Evolutionary conservation across 1,140 invertebrate species (phyloP).

Genomic region (Cecropterus lyciades): DNA sequence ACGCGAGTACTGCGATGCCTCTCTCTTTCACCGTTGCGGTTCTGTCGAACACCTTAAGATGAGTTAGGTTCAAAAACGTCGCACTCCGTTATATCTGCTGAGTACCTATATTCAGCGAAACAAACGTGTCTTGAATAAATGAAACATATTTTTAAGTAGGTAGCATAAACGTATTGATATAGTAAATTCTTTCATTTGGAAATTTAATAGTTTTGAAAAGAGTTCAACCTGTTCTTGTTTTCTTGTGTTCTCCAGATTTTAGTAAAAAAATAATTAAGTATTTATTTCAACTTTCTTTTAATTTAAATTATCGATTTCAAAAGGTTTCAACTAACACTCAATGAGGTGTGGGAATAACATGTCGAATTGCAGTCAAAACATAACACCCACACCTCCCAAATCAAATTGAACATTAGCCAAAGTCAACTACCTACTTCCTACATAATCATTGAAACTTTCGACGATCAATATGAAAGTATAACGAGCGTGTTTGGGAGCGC

Average conservation of each 20-base stretch:
- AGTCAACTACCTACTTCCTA: conserved; percentile 51
- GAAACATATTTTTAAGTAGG: no score
- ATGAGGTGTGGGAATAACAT: conserved; percentile 7
- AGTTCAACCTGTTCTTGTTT: no score
- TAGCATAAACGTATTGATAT: no score
- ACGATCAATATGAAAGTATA: conserved; percentile 79
- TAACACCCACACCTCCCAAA: conserved; percentile 5
- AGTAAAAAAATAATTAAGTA: no score
- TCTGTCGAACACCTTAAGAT: conserved; percentile 52
- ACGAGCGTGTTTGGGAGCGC: conserved; percentile 73
- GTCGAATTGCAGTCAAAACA: conserved; percentile 23
- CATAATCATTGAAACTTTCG: conserved; percentile 67
- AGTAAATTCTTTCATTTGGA: no score
- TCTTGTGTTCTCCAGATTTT: no score
- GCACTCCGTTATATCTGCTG: background rate
- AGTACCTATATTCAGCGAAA: no score
- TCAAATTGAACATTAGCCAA: conserved; percentile 15
- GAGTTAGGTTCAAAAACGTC: conserved; percentile 41
- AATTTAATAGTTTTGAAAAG: no score
- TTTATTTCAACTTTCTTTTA: no score
- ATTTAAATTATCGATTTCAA: no score
- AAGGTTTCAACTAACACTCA: background rate
- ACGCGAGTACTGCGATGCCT: conserved; percentile 58
- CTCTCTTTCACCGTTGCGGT: conserved; percentile 71
- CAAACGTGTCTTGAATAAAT: no score